Base-by-base conservation (phyloP, 1,140 invertebrate species). In the Trinorchestia longiramus region DNA sequence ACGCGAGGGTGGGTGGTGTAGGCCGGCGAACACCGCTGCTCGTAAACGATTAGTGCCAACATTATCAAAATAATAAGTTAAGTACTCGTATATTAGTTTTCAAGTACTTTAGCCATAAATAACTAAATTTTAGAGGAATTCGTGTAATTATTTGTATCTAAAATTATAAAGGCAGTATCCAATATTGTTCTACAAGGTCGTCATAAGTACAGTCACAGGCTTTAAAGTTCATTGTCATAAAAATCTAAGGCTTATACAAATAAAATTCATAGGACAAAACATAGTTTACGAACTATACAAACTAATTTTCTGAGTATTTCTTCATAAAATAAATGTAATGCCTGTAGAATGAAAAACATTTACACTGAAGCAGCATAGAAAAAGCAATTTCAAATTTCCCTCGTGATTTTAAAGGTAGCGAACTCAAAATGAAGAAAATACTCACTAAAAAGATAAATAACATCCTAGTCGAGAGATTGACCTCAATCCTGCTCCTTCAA, bases 1-100 rank as follows among this genome's bases (percentile, higher is more conserved):
- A 43, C 43, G 88, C 41, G 41, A 91, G 88, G 88, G 88, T n/a
- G 92, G 92, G 6, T 44, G 36, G 92, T 94, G 92, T 11, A 94
- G 92, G 19, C 92, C 92, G 43, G 44, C 92, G 92, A 94, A 94
- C 92, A 47, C 92, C 4, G 92, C 92, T 94, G 44, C 6, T 3
- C 4, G 8, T 41, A 42, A 4, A 90, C 41, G 28, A 77, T 28
- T 36, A 77, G 1, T 36, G 36, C 36, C 36, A 8, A 36, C 36
- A 77, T 77, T 28, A 77, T 77, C 62, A 3, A 23, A 23, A 23
- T 15, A 77, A 77, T 23, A 77, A 77, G 3, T 36, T 77, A 23
- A 36, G 3, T 77, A 77, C 28, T 11, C 36, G 62, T 77, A 53
- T 77, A 77, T 36, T 28, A 3, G 8, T 77, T 19, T 77, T 77